Conservation (phyloP, 1,140 invertebrate species). For the Anastrepha obliqua region DNA sequence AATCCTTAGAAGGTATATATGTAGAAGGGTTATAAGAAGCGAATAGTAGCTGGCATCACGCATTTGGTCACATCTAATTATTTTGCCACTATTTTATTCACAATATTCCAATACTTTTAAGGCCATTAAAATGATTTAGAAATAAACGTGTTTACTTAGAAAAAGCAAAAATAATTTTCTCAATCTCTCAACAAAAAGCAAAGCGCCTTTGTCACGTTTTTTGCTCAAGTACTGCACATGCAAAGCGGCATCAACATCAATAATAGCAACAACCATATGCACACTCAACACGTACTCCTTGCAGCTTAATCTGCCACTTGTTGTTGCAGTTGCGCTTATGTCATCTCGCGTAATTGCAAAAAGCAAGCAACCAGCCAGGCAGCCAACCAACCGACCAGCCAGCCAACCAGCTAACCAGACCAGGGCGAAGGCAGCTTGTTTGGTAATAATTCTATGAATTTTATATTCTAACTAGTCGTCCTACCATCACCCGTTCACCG, state of each 20-base stretch:
- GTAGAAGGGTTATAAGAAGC: too few relatives aligned
- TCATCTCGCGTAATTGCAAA: constrained; percentile 53
- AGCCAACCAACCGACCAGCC: neutral
- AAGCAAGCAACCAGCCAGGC: constrained; percentile 21
- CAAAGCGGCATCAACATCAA: constrained; percentile 40
- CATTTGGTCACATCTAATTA: neutral
- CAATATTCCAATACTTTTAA: neutral
- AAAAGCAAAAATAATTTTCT: constrained; percentile 1
- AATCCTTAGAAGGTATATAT: too few relatives aligned
- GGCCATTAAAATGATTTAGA: constrained; percentile 35
- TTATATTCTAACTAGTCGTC: constrained; percentile 19
- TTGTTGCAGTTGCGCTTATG: constrained; percentile 46
- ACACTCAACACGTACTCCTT: neutral
- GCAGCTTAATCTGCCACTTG: constrained; percentile 48
- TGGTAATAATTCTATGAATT: constrained; percentile 52
- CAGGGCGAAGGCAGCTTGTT: constrained; percentile 10
- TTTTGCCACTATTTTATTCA: neutral
- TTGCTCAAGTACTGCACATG: neutral
- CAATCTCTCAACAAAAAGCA: constrained; percentile 20
- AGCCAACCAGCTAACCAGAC: neutral
- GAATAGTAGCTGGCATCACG: neutral
- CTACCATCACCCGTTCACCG: too few relatives aligned
- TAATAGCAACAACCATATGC: constrained; percentile 13
- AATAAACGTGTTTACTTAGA: constrained; percentile 33
- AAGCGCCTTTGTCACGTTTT: constrained; percentile 46